Evolutionary conservation across 2,888 invertebrate genomes (phyloP).

Genomic region (Cataglyphis livida): DNA sequence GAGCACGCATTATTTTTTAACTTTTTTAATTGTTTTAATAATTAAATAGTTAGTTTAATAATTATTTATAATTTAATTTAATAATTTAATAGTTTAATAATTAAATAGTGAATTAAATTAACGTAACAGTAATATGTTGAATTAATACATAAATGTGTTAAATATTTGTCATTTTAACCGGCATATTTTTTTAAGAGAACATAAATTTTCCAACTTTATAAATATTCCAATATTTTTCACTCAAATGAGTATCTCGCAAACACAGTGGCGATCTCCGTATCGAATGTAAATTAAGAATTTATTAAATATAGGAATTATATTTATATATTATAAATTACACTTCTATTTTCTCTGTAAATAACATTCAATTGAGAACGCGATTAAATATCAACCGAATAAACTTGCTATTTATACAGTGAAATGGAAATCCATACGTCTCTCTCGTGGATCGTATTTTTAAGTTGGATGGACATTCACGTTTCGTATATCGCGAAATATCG

Average conservation of each 20-base stretch:
- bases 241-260: background rate
- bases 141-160: too few relatives aligned
- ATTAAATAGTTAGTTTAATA: too few relatives aligned
- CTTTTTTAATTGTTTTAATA: too few relatives aligned
- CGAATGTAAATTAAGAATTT: background rate
- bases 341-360: background rate
- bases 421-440: background rate
- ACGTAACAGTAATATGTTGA: too few relatives aligned
- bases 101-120: too few relatives aligned
- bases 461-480: background rate
- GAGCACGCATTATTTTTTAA: too few relatives aligned
- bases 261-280: background rate
- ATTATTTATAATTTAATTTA: too few relatives aligned
- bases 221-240: background rate
- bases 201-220: too few relatives aligned
- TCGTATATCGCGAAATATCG: background rate
- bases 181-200: too few relatives aligned
- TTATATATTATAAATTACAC: background rate
- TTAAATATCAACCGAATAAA: slow-evolving; percentile 14
- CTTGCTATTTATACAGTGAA: background rate
- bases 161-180: too few relatives aligned
- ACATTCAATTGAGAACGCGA: background rate
- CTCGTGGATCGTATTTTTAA: background rate
- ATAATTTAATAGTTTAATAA: too few relatives aligned
- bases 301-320: background rate